Conservation (phyloP, 1,140 invertebrate species). For the Drosophila tristis region DNA sequence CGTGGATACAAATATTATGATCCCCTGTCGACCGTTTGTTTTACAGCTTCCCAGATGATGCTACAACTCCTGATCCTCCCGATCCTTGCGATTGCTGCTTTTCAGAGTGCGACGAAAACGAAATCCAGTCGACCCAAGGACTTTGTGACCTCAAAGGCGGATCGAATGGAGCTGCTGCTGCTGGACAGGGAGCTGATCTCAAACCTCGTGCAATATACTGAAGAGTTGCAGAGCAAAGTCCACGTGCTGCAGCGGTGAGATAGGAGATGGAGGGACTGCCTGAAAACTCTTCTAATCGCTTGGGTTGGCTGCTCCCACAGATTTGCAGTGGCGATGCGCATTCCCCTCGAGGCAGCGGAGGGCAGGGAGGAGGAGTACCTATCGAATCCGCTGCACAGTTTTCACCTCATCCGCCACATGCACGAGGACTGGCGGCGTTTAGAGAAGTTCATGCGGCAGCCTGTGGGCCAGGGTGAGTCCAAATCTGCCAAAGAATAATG, state of each 20-base stretch:
- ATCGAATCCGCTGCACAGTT: conserved; percentile 57
- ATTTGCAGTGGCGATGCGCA: conserved; percentile 12
- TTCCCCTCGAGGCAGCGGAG: conserved; percentile 9
- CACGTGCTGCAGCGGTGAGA: conserved; percentile 24
- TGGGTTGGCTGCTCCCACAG: conserved; percentile 3
- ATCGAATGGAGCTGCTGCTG: conserved; percentile 16
- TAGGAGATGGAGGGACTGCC: too few species aligned
- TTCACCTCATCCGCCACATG: conserved; percentile 51
- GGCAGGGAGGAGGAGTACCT: conserved; percentile 50
- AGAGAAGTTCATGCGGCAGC: conserved; percentile 13
- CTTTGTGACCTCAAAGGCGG: conserved; percentile 7
- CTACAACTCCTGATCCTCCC: neutral
- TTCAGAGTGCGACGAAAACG: too few species aligned
- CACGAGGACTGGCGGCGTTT: conserved; percentile 41
- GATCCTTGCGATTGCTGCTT: neutral
- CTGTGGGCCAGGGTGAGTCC: conserved; percentile 86
- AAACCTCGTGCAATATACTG: conserved; percentile 28
- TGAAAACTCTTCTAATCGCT: neutral
- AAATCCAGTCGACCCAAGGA: too few species aligned
- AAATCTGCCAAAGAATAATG: too few species aligned
- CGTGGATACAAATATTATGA: too few species aligned
- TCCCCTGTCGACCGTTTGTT: too few species aligned
- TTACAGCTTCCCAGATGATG: too few species aligned
- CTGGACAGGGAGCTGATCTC: conserved; percentile 19
- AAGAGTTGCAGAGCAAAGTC: conserved; percentile 22